Evolutionary conservation across 2,797 vertebrate genomes (phyloP).

Genomic region (Gymnocypris eckloni): DNA sequence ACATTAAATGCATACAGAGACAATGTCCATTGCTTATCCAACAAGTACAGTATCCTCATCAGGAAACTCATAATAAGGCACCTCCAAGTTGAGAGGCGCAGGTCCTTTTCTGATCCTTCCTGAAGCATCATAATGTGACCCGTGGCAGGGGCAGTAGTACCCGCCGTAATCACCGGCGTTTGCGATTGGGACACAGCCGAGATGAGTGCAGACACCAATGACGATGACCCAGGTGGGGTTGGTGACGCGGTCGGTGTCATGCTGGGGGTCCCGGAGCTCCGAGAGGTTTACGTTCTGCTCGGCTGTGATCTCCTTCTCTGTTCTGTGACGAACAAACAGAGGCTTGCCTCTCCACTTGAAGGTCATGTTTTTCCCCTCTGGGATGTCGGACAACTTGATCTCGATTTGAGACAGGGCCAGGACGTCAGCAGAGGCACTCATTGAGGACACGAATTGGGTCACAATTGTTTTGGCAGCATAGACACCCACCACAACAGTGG

Average conservation of each 20-base stretch:
- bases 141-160: conserved; percentile 94
- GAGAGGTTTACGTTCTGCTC: conserved; percentile 81
- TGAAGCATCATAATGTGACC: conserved; percentile 93
- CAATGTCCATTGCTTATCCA: conserved; percentile 66
- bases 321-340: conserved; percentile 89
- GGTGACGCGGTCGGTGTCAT: conserved; percentile 86
- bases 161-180: conserved; percentile 90
- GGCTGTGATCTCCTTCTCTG: conserved; percentile 83
- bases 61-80: conserved; percentile 85
- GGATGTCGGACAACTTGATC: conserved; percentile 88
- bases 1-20: conserved; percentile 6
- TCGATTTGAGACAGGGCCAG: conserved; percentile 90
- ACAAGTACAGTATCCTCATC: conserved; percentile 83
- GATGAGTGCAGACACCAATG: conserved; percentile 90
- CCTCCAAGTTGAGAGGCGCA: conserved; percentile 89
- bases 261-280: conserved; percentile 87
- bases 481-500: conserved; percentile 75
- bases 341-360: conserved; percentile 94
- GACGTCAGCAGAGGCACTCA: conserved; percentile 91
- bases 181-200: conserved; percentile 92
- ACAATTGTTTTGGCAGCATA: conserved; percentile 87
- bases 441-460: conserved; percentile 86
- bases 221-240: conserved; percentile 88
- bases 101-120: conserved; percentile 92
- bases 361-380: conserved; percentile 92